Conservation (phyloP, 2,113 vertebrate genomes). For the Charina bottae region DNA sequence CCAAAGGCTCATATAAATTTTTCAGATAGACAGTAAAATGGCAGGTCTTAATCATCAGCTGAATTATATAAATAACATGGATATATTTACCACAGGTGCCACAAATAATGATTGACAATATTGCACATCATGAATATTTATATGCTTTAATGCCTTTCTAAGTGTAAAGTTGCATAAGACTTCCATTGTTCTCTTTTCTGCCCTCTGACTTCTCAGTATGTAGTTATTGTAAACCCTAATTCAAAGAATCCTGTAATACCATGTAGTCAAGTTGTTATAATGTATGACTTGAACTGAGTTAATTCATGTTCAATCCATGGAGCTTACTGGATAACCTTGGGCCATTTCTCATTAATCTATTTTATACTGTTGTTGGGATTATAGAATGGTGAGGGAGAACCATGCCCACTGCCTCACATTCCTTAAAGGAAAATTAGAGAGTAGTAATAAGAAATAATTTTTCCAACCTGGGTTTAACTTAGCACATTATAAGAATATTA, state of each 20-base stretch:
- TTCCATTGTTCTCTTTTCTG: neutral
- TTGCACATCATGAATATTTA: neutral
- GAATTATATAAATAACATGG: neutral
- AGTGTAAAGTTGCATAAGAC: neutral
- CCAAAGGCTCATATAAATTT: neutral
- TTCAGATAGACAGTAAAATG: neutral
- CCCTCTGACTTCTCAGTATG: neutral
- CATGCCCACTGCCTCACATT: neutral
- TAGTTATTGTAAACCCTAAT: neutral
- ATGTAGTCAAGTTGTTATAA: neutral
- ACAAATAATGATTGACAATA: neutral
- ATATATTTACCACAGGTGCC: neutral
- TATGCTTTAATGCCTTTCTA: neutral
- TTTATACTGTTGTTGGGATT: neutral
- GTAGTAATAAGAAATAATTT: neutral
- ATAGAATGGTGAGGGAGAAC: neutral
- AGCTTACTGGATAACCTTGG: neutral
- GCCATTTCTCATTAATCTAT: neutral
- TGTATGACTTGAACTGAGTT: neutral
- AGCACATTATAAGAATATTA: neutral
- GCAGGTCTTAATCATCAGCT: neutral
- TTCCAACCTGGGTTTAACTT: neutral
- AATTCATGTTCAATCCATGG: neutral
- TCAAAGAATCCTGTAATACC: neutral
- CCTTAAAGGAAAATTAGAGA: neutral